Base-by-base conservation (phyloP, 1,140 invertebrate genomes). In the Sminthurides bifidus region DNA sequence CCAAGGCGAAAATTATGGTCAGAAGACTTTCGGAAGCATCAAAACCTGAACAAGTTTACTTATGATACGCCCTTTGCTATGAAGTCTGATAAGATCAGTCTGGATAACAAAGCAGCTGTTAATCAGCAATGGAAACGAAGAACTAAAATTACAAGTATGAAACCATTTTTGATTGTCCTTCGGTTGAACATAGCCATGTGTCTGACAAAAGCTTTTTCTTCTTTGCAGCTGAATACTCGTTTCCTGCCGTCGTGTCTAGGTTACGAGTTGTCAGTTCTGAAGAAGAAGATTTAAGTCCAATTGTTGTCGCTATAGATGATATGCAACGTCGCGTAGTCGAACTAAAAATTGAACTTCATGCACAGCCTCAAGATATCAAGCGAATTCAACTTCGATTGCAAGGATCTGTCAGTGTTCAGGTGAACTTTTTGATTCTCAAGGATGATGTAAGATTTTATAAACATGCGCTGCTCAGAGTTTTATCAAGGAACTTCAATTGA, bases 241-340 rank as follows among this genome's bases (percentile, higher is more conserved):
- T 65, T 40, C 63, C 63, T 21, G 59, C 63, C 6, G 59, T 58
- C 21, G 59, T 65, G 15, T 51, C 50, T 21, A 29, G 63, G 15
- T 41, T 65, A n/a, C 33, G 30, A 37, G 60, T 65, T 3, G 38
- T 59, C 24, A 31, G 60, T 21, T 59, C 63, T 27, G 60, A 58
- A 27, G 63, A 65, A 45, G 49, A 65, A 52, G 55, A 65, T 53
- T 49, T 65, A 29, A 59, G 52, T 57, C 60, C 59, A 15, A 65
- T 65, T 45, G 44, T 65, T 38, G 59, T 65, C 2, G 60, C 59
- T 15, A 65, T 65, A 55, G 63, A 65, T 55, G 63, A 65, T 45
- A 65, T 65, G 63, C 57, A 65, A 35, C 50, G 60, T 44, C n/a
- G 63, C 30, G 57, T 61, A 1, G 49, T 26, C 30, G 63, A 65